These are phyloP conservation scores for Pavo muticus DNA, from an alignment of 2,113 vertebrate genomes.

Conservation along the genomic window DNA sequence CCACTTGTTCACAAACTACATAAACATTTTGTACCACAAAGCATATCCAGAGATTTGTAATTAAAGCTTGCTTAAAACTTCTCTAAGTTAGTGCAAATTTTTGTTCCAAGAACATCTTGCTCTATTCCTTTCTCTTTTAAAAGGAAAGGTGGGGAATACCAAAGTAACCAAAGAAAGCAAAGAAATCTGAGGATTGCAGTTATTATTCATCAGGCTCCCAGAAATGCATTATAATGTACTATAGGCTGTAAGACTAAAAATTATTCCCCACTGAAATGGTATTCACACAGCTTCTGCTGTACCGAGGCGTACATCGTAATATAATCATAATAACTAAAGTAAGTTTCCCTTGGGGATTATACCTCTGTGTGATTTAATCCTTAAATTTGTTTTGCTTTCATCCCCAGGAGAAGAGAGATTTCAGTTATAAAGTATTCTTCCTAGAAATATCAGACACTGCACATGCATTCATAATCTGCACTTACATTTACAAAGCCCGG, in stretches of 20 bases:
- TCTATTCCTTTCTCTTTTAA: not conserved
- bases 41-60: rapidly evolving
- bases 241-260: conserved; percentile 77
- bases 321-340: conserved; percentile 79
- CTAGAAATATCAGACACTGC: conserved; percentile 58
- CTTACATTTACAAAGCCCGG: conserved; percentile 63
- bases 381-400: conserved; percentile 83
- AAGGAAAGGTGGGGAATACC: not conserved
- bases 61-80: not conserved
- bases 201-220: conserved; percentile 64
- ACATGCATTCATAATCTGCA: conserved; percentile 67
- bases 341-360: conserved; percentile 78
- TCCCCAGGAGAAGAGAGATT: conserved; percentile 78
- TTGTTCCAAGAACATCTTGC: not conserved
- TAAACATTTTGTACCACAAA: not conserved
- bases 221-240: conserved; percentile 75
- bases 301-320: conserved; percentile 59
- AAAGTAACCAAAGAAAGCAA: conserved; percentile 23
- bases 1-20: not conserved
- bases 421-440: conserved; percentile 76
- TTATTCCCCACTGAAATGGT: conserved; percentile 76
- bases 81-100: not conserved
- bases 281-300: conserved; percentile 73
- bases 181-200: conserved; percentile 33
- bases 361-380: conserved; percentile 82